Conservation (phyloP, 2,797 vertebrate genomes). For the Loris lydekkerianus region DNA sequence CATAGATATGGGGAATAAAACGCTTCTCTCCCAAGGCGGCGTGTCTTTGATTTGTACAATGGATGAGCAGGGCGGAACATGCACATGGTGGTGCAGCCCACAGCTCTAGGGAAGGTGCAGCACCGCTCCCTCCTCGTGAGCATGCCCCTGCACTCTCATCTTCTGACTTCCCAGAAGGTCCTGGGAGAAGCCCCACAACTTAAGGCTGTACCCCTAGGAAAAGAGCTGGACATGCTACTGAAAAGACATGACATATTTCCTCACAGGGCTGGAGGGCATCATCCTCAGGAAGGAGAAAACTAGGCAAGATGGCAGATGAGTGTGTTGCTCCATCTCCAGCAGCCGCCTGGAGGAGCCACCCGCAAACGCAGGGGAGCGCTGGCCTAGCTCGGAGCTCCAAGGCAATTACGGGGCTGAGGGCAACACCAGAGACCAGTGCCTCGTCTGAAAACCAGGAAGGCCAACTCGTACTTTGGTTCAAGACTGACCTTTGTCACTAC, state of each 20-base stretch:
- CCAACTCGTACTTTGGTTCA: not conserved
- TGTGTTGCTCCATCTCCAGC: not conserved
- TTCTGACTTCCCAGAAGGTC: not conserved
- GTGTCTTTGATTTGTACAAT: not conserved
- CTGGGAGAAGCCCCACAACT: not conserved
- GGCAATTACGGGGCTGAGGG: not conserved
- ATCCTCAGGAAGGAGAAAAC: not conserved
- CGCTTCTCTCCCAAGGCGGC: not conserved
- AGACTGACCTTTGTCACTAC: not conserved
- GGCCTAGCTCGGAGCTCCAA: not conserved
- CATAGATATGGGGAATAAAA: not conserved
- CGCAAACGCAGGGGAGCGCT: not conserved
- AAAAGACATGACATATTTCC: not conserved
- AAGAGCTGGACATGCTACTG: not conserved
- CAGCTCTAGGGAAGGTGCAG: not conserved
- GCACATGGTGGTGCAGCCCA: not conserved
- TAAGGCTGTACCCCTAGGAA: not conserved
- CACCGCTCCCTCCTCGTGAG: not conserved
- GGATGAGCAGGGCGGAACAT: not conserved
- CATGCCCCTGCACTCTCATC: not conserved
- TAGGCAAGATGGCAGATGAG: not conserved
- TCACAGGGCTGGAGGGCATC: not conserved
- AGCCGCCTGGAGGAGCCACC: not conserved
- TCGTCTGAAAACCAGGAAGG: not conserved
- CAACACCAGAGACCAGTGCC: not conserved